These are phyloP conservation scores for Cyclina sinensis DNA, from an alignment of 1,140 invertebrate genomes.

Conservation along the genomic window DNA sequence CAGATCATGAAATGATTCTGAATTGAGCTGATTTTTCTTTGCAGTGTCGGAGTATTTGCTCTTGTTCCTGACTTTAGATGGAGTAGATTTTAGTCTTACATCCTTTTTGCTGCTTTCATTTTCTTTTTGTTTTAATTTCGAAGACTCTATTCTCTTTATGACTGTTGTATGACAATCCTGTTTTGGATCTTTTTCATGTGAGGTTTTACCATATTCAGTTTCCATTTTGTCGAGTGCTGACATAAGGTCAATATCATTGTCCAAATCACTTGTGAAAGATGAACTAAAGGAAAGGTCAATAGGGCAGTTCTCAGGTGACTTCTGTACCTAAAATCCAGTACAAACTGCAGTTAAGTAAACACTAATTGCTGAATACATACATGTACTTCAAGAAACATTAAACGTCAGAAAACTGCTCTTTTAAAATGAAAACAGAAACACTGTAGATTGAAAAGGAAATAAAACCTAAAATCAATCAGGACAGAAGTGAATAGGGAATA, in stretches of 20 bases:
- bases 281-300: conserved; percentile 68
- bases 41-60: not conserved
- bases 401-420: too few relatives aligned
- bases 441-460: too few relatives aligned
- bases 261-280: conserved; percentile 71
- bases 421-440: too few relatives aligned
- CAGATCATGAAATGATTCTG: conserved; percentile 44
- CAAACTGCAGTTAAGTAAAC: too few relatives aligned
- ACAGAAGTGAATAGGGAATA: too few relatives aligned
- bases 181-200: not conserved
- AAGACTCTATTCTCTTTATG: too few relatives aligned
- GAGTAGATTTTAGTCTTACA: not conserved
- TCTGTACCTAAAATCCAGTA: not conserved
- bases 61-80: not conserved
- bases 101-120: not conserved
- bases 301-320: not conserved
- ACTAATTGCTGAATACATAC: too few relatives aligned
- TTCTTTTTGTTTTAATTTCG: too few relatives aligned
- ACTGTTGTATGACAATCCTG: not conserved
- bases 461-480: too few relatives aligned
- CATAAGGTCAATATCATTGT: conserved; percentile 70
- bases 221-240: conserved; percentile 74
- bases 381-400: too few relatives aligned
- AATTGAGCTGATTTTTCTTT: not conserved
- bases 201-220: conserved; percentile 40